Conservation (phyloP, 2,113 vertebrate species). For the Petaurus breviceps region DNA sequence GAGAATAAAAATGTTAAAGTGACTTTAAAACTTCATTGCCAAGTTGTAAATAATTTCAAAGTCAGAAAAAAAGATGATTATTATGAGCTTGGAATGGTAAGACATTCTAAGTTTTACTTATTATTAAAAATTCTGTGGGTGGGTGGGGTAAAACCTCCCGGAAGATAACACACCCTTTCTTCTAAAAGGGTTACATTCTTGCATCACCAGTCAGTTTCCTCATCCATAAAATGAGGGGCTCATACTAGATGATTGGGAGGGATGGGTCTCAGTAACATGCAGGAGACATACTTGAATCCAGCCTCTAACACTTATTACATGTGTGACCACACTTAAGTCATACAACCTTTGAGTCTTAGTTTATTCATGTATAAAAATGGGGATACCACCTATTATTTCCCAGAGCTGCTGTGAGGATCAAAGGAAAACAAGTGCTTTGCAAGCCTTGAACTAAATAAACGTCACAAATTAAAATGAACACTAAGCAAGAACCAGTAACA, state of each 20-base stretch:
- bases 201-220: background rate
- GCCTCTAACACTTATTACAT: background rate
- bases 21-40: background rate
- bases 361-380: background rate
- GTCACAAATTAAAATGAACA: background rate
- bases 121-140: background rate
- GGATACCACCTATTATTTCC: background rate
- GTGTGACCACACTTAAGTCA: background rate
- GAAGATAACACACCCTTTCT: too few species aligned
- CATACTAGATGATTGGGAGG: background rate
- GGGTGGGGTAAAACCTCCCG: background rate
- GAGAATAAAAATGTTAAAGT: background rate
- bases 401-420: background rate
- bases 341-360: background rate
- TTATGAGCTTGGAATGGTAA: background rate
- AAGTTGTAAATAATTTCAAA: too few species aligned
- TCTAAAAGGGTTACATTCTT: background rate
- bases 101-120: background rate
- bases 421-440: background rate
- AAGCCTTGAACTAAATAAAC: background rate
- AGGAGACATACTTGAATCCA: background rate
- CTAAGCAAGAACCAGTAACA: background rate
- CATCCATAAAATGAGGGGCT: background rate
- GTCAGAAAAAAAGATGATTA: background rate
- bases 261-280: background rate